Base-by-base conservation (phyloP, 2,113 vertebrate genomes). In the Loxodonta africana region DNA sequence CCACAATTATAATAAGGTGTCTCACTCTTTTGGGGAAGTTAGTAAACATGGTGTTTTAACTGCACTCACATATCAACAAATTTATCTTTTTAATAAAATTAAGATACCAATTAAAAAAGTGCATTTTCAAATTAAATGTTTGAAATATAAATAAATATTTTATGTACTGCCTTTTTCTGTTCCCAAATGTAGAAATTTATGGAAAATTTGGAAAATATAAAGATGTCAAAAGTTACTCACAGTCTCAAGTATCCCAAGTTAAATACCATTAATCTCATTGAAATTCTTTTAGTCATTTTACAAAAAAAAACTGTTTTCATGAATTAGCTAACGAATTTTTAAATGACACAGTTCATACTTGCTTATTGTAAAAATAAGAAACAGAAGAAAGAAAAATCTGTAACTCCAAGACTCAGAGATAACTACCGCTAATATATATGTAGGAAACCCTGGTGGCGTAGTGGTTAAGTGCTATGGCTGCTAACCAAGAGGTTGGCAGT, bases 211-310 rank as follows among this genome's bases (percentile, higher is more conserved):
- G 48, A 90, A 95, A 85, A n/a, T 53, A 83, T n/a, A 78, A 37
- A 94, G n/a, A 90, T 84, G 48, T 46, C 57, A 90, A 84, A 95
- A 84, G 60, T 90, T 69, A 60, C 48, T 67, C 48, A 46, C 33
- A 71, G 51, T 37, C 9, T 23, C 63, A 71, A 51, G 28, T 81
- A 82, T 41, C 73, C 37, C 76, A 82, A 62, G 71, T 17, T 62
- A 62, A 88, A 30, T 44, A 48, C 17, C 74, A 30, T 41, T 62
- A 30, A 83, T 53, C 25, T 53, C 67, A 53, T 6, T 18, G 67
- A 83, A 89, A 83, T 51, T 87, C 48, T 88, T 94, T 83, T 83
- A 63, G 18, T 37, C 33, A 63, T 51, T 89, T 76, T 74, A 37
- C 20, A 63, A 63, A 94, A 80, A 65, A 80, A 65, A 71, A 0